Evolutionary conservation across 2,113 vertebrate species (phyloP).

Genomic region (Crotalus horridus): DNA sequence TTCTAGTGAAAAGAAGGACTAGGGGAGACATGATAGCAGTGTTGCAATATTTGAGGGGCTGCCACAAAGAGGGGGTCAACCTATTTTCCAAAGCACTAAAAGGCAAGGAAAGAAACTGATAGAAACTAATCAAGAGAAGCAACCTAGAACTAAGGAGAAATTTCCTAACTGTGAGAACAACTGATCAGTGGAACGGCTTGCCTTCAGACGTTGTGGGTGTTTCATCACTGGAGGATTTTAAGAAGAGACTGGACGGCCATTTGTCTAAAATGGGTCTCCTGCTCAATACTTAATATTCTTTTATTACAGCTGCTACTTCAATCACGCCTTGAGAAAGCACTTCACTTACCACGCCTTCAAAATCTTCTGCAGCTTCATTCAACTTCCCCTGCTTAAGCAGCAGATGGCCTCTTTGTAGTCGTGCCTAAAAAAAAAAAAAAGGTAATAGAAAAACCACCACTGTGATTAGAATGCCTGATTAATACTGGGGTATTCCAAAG

Average conservation of each 20-base stretch:
- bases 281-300: background rate
- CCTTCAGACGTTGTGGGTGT: background rate
- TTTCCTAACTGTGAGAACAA: background rate
- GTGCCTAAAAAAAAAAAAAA: no score
- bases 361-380: conserved; percentile 93
- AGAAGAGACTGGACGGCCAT: background rate
- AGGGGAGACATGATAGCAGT: background rate
- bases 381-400: conserved; percentile 93
- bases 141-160: background rate
- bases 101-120: background rate
- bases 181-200: background rate
- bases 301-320: background rate
- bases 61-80: background rate
- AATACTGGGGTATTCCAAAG: background rate
- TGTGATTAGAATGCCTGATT: background rate
- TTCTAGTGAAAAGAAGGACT: background rate
- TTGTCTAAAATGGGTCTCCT: background rate
- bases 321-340: background rate
- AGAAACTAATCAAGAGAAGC: background rate
- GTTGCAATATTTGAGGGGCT: background rate
- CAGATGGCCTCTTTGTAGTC: conserved; percentile 92
- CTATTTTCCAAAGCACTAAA: background rate
- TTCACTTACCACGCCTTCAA: conserved; percentile 90
- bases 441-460: conserved; percentile 1
- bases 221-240: background rate